Evolutionary conservation across 1,140 invertebrate species (phyloP).

Genomic region (Ladona fulva): DNA sequence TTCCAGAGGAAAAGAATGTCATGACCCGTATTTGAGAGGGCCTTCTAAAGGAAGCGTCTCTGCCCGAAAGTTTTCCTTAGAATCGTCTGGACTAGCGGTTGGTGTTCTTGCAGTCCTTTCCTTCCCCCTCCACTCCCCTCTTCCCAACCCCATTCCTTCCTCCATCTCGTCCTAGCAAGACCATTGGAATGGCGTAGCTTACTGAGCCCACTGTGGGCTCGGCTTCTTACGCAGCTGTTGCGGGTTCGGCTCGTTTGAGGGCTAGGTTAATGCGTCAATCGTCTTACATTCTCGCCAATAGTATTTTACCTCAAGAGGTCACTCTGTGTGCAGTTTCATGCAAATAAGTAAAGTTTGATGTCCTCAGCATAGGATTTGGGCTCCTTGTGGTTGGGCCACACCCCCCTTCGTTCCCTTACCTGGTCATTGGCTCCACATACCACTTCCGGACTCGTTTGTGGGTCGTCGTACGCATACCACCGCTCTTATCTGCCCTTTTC

Average conservation of each 20-base stretch:
- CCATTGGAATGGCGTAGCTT: background rate
- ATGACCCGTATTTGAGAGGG: too few species aligned
- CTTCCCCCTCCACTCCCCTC: background rate
- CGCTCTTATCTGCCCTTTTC: background rate
- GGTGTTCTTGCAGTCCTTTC: too few species aligned
- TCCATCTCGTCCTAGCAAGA: background rate
- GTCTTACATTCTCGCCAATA: too few species aligned
- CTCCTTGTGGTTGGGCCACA: background rate
- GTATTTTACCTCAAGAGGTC: too few species aligned
- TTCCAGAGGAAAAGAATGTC: too few species aligned
- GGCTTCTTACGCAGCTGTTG: background rate
- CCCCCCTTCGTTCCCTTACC: background rate
- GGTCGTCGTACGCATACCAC: background rate
- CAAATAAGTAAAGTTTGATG: too few species aligned
- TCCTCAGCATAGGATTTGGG: background rate
- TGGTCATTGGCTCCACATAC: background rate
- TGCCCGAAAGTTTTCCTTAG: too few species aligned
- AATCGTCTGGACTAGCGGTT: too few species aligned
- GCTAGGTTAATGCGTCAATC: too few species aligned
- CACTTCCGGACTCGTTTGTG: background rate
- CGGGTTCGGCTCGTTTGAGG: background rate
- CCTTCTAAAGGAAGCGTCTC: too few species aligned
- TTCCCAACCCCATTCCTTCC: background rate
- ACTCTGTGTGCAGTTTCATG: too few species aligned
- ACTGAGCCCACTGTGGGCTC: background rate